Conservation (phyloP, 2,888 invertebrate genomes). For the Drosophila paranaensis region DNA sequence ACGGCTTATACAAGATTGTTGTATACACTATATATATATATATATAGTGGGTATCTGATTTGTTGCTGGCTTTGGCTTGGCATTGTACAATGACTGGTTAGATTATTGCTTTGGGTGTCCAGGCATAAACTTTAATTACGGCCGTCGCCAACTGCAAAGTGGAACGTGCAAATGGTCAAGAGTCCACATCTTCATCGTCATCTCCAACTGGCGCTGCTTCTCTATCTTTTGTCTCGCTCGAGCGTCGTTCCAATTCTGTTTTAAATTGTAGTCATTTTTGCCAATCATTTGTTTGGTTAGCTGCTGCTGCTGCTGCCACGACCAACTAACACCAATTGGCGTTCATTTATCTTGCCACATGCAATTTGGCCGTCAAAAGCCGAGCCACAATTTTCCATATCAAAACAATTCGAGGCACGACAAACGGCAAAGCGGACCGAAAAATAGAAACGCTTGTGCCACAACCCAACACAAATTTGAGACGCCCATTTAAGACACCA, state of each 20-base stretch:
- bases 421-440: background rate
- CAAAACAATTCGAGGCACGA: conserved; percentile 63
- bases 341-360: conserved; percentile 73
- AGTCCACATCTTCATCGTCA: conserved; percentile 14
- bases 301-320: conserved; percentile 32
- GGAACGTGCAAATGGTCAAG: conserved; percentile 45
- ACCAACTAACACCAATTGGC: conserved; percentile 75
- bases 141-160: conserved; percentile 31
- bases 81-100: conserved; percentile 68
- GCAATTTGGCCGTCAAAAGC: conserved; percentile 73
- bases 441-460: conserved; percentile 40
- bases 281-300: conserved; percentile 55
- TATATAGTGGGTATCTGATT: conserved; percentile 10
- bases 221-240: background rate
- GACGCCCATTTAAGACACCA: conserved; percentile 63
- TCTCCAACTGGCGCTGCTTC: conserved; percentile 6
- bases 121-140: conserved; percentile 58
- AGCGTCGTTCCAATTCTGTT: conserved; percentile 35
- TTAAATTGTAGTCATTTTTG: conserved; percentile 51
- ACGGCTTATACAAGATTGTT: conserved; percentile 61
- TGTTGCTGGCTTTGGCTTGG: conserved; percentile 27
- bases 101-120: conserved; percentile 60
- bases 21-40: conserved; percentile 7
- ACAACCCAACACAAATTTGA: conserved; percentile 34
- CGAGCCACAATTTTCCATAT: conserved; percentile 60